phyloP scores from a whole-genome alignment of 1,140 invertebrate genomes.

The Leptinotarsa defecta region DNA sequence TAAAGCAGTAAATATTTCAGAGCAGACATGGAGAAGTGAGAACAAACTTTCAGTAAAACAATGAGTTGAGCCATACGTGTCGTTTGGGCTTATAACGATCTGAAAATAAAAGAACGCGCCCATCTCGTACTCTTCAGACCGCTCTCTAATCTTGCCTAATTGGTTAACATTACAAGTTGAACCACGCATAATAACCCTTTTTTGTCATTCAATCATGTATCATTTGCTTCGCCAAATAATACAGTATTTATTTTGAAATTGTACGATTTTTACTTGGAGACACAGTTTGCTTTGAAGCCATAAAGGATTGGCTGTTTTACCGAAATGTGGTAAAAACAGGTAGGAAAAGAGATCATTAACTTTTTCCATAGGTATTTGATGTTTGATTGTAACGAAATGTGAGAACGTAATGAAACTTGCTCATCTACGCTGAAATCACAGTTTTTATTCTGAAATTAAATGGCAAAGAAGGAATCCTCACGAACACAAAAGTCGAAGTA shows the following conservation, averaged over 20 bases:
- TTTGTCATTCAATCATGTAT: constrained; percentile 2
- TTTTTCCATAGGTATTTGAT: not conserved
- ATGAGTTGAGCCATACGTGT: not conserved
- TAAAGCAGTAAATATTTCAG: too few species aligned
- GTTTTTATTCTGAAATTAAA: not conserved
- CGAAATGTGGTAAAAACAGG: not conserved
- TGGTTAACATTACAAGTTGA: constrained; percentile 8
- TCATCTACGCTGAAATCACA: not conserved
- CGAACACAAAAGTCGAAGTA: too few species aligned
- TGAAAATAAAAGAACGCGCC: not conserved
- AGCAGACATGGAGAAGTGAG: too few species aligned
- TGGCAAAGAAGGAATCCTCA: not conserved
- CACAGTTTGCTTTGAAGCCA: not conserved
- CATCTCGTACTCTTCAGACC: not conserved
- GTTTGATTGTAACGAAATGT: not conserved
- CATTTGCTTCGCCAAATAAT: not conserved
- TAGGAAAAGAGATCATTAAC: not conserved
- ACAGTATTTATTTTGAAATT: constrained; percentile 1
- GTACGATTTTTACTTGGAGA: not conserved
- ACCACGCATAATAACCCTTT: constrained; percentile 1
- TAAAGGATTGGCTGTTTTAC: not conserved
- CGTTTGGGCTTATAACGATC: not conserved
- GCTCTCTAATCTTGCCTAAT: constrained; percentile 2
- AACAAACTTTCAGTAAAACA: not conserved
- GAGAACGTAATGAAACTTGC: not conserved